Conservation (phyloP, 2,888 invertebrate species). For the Phalera bucephala region DNA sequence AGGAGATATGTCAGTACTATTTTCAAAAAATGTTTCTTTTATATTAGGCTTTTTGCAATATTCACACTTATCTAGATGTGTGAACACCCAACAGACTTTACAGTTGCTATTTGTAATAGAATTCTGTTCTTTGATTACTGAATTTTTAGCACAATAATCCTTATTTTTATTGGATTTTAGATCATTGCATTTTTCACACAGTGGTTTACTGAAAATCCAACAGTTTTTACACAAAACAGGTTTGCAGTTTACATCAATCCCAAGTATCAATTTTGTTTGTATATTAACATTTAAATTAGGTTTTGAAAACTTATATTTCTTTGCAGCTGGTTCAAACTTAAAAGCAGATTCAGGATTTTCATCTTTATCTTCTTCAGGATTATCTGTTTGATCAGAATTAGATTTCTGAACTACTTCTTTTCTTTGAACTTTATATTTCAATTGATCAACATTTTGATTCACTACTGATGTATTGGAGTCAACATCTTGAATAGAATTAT, state of each 20-base stretch:
- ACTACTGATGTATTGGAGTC: no score
- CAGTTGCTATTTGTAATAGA: slow-evolving; percentile 25
- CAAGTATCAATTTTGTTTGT: slow-evolving; percentile 4
- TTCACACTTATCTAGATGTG: slow-evolving; percentile 37
- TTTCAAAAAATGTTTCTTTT: slow-evolving; percentile 1
- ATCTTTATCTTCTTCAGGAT: no score
- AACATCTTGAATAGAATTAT: no score
- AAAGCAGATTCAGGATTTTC: no score
- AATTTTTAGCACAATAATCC: slow-evolving; percentile 1
- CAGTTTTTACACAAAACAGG: slow-evolving; percentile 22
- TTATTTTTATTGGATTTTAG: not conserved
- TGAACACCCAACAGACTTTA: slow-evolving; percentile 51
- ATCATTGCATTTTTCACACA: slow-evolving; percentile 30
- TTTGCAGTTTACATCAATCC: not conserved
- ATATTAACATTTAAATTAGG: slow-evolving; percentile 3
- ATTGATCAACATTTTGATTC: no score
- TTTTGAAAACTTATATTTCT: not conserved
- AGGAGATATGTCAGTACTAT: not conserved
- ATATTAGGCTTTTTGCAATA: slow-evolving; percentile 36
- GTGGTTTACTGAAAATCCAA: slow-evolving; percentile 38
- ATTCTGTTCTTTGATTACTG: not conserved
- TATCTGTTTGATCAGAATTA: no score
- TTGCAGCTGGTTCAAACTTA: not conserved
- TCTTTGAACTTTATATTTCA: no score
- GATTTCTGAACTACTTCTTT: no score